Evolutionary conservation across 2,113 vertebrate species (phyloP).

Genomic region (Bungarus multicinctus): DNA sequence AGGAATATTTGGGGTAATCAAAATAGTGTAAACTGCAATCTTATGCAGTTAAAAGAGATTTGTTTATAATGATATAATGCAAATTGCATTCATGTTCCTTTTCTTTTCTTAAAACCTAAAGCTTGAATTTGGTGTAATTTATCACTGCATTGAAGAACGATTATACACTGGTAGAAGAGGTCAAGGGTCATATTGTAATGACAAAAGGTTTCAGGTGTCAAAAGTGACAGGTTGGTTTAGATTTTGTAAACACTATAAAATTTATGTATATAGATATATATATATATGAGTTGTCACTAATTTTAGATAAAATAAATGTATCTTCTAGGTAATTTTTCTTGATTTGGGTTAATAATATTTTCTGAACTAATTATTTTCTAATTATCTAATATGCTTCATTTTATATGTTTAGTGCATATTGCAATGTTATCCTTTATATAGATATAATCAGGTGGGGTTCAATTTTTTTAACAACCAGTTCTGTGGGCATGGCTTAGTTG

Average conservation of each 20-base stretch:
- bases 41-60: constrained; percentile 55
- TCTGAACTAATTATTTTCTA: not conserved
- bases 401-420: constrained; percentile 6
- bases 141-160: constrained; percentile 84
- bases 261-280: constrained; percentile 58
- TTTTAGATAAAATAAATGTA: constrained; percentile 43
- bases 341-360: not conserved
- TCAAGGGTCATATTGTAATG: constrained; percentile 84
- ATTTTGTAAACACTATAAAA: constrained; percentile 54
- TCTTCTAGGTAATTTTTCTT: not conserved
- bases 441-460: too few relatives aligned
- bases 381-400: not conserved
- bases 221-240: constrained; percentile 78
- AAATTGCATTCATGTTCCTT: constrained; percentile 55
- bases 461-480: too few relatives aligned
- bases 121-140: constrained; percentile 88
- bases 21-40: constrained; percentile 50
- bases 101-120: constrained; percentile 63
- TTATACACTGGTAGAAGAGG: constrained; percentile 84
- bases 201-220: constrained; percentile 79
- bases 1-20: not conserved
- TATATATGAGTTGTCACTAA: constrained; percentile 55
- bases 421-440: not conserved
- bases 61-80: constrained; percentile 61
- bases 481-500: too few relatives aligned